A percentile compares a stretch with the other conserved stretches of the same genome.
Evolutionary conservation across 2,797 vertebrate genomes (phyloP).

Genomic region (Orestias chungarensis): DNA sequence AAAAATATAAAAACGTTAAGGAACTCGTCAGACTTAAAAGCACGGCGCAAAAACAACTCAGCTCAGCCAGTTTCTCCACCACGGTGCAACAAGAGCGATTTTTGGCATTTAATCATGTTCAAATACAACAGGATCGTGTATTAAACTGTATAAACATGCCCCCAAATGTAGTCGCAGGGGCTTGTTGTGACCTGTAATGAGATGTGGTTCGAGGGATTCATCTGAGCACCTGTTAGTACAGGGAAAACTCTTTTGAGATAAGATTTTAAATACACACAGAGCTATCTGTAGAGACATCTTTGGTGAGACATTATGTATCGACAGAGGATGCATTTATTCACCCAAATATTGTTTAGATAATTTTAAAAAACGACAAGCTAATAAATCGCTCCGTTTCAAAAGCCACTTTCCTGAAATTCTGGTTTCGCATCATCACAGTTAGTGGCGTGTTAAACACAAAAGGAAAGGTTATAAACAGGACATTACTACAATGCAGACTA

Average conservation of each 20-base stretch:
- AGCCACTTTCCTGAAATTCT: conserved; percentile 20
- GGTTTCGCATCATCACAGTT: conserved; percentile 22
- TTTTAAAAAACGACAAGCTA: not conserved
- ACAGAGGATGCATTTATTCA: not conserved
- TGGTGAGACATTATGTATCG: not conserved
- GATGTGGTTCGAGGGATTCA: not conserved
- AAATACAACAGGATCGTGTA: not conserved
- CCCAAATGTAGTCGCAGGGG: not conserved
- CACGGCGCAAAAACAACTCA: not conserved
- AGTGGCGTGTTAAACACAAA: conserved; percentile 16
- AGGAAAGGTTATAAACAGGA: conserved; percentile 25
- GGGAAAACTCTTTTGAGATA: conserved; percentile 4
- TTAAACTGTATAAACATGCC: conserved; percentile 3
- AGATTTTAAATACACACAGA: not conserved
- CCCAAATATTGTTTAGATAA: not conserved
- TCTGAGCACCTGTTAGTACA: conserved; percentile 10
- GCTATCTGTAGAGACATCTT: not conserved
- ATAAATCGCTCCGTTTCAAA: not conserved
- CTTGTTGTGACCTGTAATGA: not conserved
- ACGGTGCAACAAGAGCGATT: not conserved
- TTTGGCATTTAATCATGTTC: not conserved
- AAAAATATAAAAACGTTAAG: too few species aligned
- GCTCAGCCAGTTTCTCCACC: not conserved
- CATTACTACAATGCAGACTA: conserved; percentile 15
- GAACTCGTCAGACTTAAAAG: conserved; percentile 27